phyloP scores from a whole-genome alignment of 2,797 vertebrate species.

The Uromys caudimaculatus region DNA sequence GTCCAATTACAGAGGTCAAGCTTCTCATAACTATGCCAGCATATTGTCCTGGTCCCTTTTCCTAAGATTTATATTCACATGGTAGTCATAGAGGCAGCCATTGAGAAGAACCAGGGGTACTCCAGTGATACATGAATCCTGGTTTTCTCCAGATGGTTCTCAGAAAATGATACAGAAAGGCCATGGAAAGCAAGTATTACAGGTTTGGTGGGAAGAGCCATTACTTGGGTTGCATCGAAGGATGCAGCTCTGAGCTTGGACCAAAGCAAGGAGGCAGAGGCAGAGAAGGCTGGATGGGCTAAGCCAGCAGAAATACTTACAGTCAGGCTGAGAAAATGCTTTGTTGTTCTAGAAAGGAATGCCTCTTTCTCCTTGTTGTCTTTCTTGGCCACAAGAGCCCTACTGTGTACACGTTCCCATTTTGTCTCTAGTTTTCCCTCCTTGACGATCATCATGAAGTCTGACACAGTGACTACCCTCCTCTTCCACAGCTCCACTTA shows the following conservation, averaged over 20 bases:
- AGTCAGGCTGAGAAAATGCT: neutral
- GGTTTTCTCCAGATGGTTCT: neutral
- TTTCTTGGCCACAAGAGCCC: constrained; percentile 5
- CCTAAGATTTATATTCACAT: no score
- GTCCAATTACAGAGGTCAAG: neutral
- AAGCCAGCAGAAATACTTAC: neutral
- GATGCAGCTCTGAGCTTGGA: neutral
- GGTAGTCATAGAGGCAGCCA: neutral
- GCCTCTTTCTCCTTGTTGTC: neutral
- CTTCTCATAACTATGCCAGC: neutral
- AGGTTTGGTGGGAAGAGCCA: neutral
- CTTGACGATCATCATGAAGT: neutral
- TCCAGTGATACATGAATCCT: neutral
- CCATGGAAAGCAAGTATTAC: neutral
- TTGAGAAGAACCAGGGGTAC: no score
- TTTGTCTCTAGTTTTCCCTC: neutral
- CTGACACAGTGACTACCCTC: neutral
- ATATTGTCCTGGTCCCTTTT: neutral
- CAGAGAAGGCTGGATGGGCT: neutral
- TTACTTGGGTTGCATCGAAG: neutral
- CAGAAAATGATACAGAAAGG: neutral
- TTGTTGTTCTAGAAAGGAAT: neutral
- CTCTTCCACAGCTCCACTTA: neutral
- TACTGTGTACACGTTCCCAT: neutral
- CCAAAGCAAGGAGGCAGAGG: neutral